phyloP scores from a whole-genome alignment of 2,797 vertebrate genomes.

The Danio aesculapii region DNA sequence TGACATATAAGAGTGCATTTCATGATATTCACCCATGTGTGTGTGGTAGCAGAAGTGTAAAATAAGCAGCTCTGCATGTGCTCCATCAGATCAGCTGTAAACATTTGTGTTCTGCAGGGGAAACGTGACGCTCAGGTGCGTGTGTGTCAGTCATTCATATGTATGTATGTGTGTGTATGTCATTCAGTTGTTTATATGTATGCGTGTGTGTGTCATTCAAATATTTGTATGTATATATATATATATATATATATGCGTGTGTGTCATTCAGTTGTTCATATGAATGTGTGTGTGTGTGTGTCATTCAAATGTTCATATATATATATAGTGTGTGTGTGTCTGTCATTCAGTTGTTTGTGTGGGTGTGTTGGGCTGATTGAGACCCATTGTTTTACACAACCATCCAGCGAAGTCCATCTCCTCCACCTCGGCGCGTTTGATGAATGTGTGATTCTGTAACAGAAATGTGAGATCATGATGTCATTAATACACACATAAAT shows the following conservation, averaged over 20 bases:
- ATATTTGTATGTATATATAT: too few species aligned
- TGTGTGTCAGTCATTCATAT: slow-evolving; percentile 61
- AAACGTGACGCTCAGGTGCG: neutral
- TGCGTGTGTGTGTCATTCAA: too few species aligned
- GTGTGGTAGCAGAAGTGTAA: neutral
- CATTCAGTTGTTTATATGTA: slow-evolving; percentile 62
- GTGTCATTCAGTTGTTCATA: too few species aligned
- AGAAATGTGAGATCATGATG: neutral
- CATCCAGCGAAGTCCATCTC: slow-evolving; percentile 91
- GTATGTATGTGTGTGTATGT: slow-evolving; percentile 21
- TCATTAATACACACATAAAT: too few species aligned
- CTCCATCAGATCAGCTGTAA: neutral
- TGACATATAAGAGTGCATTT: neutral
- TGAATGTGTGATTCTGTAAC: slow-evolving; percentile 86
- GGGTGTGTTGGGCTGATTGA: slow-evolving; percentile 88
- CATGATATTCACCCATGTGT: neutral
- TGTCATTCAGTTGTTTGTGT: slow-evolving; percentile 70
- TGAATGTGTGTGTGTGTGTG: too few species aligned
- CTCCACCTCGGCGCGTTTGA: slow-evolving; percentile 88
- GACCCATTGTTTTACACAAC: slow-evolving; percentile 86
- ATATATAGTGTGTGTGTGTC: too few species aligned
- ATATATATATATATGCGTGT: too few species aligned
- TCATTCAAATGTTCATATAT: slow-evolving; percentile 33
- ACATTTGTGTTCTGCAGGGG: neutral
- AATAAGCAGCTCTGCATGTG: slow-evolving; percentile 12